Percentiles rank a stretch among this genome's conserved stretches.
Evolutionary conservation across 30 jellyfish, hydroid and myxozoan genomes (phyloP).

Genomic region (Aurelia sp.): DNA sequence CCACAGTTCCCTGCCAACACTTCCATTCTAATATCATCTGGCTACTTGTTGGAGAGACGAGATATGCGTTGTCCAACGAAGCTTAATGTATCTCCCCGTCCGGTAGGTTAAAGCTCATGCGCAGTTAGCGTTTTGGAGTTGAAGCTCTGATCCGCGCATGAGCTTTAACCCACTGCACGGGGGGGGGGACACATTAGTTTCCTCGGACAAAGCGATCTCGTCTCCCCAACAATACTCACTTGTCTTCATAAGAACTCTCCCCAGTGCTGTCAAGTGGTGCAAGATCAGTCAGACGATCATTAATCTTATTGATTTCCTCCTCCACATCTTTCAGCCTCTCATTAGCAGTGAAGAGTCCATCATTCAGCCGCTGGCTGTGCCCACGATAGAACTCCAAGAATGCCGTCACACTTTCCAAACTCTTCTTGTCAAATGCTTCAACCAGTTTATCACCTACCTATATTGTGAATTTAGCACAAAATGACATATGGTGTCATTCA

Average conservation of each 20-base stretch:
- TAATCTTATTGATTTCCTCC: constrained; percentile 42
- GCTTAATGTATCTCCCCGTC: too few species aligned
- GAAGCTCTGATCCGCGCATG: too few species aligned
- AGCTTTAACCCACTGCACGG: too few species aligned
- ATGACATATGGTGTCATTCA: too few species aligned
- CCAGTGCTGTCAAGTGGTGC: constrained; percentile 44
- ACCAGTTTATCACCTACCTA: constrained; percentile 77
- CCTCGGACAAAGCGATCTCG: too few species aligned
- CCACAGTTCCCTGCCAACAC: neutral
- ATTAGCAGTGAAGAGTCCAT: constrained; percentile 3
- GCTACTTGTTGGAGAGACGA: too few species aligned
- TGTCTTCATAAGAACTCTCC: constrained; percentile 10
- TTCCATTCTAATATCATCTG: neutral
- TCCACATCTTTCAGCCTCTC: constrained; percentile 5
- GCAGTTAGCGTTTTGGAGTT: too few species aligned
- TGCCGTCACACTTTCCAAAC: constrained; percentile 72
- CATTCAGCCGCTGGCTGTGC: constrained; percentile 50
- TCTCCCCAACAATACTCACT: too few species aligned
- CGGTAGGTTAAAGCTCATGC: too few species aligned
- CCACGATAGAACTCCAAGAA: constrained; percentile 60
- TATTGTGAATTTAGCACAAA: neutral
- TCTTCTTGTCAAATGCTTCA: constrained; percentile 81
- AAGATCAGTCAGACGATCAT: constrained; percentile 55
- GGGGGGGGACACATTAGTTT: too few species aligned
- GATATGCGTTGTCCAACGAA: too few species aligned